Percentiles rank a stretch among this genome's conserved stretches.
Conservation (phyloP, 2,888 invertebrate species). For the Eupeodes latifasciatus region DNA sequence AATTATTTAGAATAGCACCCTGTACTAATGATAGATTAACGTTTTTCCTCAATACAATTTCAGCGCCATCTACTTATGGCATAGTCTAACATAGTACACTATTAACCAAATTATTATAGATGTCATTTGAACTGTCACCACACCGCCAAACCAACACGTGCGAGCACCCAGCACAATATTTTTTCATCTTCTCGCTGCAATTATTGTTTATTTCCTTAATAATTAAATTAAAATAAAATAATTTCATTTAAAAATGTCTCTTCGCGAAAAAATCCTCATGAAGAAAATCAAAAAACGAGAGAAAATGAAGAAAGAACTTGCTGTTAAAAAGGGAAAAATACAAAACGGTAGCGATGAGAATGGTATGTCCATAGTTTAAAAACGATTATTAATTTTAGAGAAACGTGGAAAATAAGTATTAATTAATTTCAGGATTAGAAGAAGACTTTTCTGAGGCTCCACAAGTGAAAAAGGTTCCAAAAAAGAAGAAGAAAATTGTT, state of each 20-base stretch:
- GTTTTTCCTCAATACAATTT: neutral
- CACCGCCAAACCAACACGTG: constrained; percentile 28
- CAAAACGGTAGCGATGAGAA: constrained; percentile 37
- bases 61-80: constrained; percentile 11
- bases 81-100: constrained; percentile 28
- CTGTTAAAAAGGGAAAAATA: constrained; percentile 86
- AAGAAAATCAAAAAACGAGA: constrained; percentile 92
- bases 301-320: constrained; percentile 88
- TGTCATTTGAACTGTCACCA: constrained; percentile 31
- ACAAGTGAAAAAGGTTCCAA: constrained; percentile 76
- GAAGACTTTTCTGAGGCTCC: constrained; percentile 80
- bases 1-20: neutral
- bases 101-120: neutral
- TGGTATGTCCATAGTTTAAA: constrained; percentile 18
- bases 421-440: constrained; percentile 76
- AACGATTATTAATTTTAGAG: neutral
- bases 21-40: neutral
- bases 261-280: constrained; percentile 88
- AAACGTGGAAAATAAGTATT: constrained; percentile 17
- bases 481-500: constrained; percentile 78
- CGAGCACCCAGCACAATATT: constrained; percentile 19
- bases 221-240: neutral
- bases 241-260: constrained; percentile 79
- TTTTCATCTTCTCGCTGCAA: neutral
- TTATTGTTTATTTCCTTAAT: constrained; percentile 60